These are phyloP conservation scores for Sarcophaga bullata DNA, from an alignment of 1,140 invertebrate genomes.

Conservation along the genomic window DNA sequence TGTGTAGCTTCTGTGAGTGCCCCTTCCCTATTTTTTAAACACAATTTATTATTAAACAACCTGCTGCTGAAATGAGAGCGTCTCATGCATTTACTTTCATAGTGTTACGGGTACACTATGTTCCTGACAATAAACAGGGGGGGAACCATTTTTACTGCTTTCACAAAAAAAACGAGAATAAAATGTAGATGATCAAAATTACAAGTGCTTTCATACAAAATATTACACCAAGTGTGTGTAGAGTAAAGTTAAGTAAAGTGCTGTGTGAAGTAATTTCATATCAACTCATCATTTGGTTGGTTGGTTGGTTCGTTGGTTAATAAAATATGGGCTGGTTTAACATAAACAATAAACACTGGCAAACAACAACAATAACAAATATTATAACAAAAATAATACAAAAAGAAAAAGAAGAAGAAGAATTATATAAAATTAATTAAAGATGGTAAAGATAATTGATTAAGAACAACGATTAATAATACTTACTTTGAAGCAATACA, in stretches of 20 bases:
- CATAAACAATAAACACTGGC: neutral
- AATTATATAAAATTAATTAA: conserved; percentile 66
- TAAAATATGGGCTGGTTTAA: conserved; percentile 13
- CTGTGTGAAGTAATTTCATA: neutral
- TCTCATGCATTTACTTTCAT: no score
- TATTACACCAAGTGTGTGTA: conserved; percentile 1
- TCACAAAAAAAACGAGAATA: no score
- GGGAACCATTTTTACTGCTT: no score
- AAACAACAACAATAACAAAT: conserved; percentile 22
- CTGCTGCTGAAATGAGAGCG: no score
- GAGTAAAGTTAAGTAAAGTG: neutral
- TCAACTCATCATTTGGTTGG: conserved; percentile 3
- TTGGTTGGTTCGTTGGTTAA: neutral
- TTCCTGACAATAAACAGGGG: no score
- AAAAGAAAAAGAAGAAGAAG: conserved; percentile 42
- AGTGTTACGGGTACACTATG: no score
- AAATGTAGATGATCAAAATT: no score
- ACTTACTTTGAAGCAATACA: conserved; percentile 49
- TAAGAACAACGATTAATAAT: conserved; percentile 63
- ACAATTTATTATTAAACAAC: no score
- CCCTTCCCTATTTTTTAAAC: no score
- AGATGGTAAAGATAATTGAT: conserved; percentile 65
- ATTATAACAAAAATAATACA: conserved; percentile 6
- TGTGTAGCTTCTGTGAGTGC: no score
- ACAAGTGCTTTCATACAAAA: neutral